These are phyloP conservation scores for Macrocentrus cingulum DNA, from an alignment of 1,140 invertebrate genomes.

Conservation along the genomic window DNA sequence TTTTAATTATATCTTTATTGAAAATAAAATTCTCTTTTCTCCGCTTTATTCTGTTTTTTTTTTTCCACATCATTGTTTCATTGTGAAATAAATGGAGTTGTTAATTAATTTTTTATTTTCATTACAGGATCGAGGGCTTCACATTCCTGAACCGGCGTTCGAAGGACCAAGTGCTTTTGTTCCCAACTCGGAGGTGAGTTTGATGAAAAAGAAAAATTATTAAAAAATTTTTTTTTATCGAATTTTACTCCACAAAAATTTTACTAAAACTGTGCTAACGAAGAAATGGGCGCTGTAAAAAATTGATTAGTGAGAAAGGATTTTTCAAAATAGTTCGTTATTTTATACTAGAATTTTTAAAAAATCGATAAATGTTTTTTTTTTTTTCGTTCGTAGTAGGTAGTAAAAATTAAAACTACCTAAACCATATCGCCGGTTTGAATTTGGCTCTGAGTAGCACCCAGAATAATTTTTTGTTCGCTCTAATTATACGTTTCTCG, in stretches of 20 bases:
- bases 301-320: too few relatives aligned
- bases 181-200: constrained; percentile 61
- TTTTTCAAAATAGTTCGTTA: too few relatives aligned
- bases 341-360: not conserved
- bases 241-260: constrained; percentile 19
- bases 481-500: constrained; percentile 23
- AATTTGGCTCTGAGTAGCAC: not conserved
- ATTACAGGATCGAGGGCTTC: constrained; percentile 62
- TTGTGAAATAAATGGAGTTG: not conserved
- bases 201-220: constrained; percentile 10
- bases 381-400: too few relatives aligned
- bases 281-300: too few relatives aligned
- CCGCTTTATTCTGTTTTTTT: not conserved
- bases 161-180: constrained; percentile 63
- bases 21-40: too few relatives aligned
- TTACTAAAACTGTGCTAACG: too few relatives aligned
- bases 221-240: not conserved
- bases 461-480: not conserved
- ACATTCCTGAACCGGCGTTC: constrained; percentile 59
- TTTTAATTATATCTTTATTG: too few relatives aligned
- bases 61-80: not conserved
- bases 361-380: too few relatives aligned
- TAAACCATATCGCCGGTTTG: not conserved
- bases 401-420: too few relatives aligned
- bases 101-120: not conserved